phyloP scores from a whole-genome alignment of 1,140 invertebrate genomes.

The Paralvinella palmiformis region DNA sequence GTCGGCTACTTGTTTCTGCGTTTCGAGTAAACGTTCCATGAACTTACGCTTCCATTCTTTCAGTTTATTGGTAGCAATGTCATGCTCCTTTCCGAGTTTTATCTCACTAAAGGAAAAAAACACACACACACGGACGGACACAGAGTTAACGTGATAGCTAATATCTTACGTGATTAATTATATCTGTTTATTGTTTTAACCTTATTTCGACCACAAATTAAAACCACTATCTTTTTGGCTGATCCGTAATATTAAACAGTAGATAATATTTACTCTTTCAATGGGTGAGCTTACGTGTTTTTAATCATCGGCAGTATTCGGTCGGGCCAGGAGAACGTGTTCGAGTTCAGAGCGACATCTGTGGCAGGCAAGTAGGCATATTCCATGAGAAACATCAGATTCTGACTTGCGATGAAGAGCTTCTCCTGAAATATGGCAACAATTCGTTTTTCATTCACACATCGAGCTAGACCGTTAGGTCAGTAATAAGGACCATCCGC shows the following conservation, averaged over 20 bases:
- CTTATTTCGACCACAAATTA: too few species aligned
- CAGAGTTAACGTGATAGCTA: too few species aligned
- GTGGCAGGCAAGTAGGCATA: conserved; percentile 66
- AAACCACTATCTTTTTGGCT: too few species aligned
- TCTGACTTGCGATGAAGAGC: conserved; percentile 57
- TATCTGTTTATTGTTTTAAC: too few species aligned
- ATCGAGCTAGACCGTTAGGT: neutral
- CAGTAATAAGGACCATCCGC: neutral
- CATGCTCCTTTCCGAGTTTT: conserved; percentile 45
- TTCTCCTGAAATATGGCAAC: conserved; percentile 49
- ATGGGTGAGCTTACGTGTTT: conserved; percentile 57
- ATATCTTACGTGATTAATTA: too few species aligned
- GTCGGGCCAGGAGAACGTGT: conserved; percentile 80
- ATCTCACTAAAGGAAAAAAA: conserved; percentile 33
- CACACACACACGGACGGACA: neutral
- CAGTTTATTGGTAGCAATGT: conserved; percentile 36
- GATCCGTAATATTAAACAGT: too few species aligned
- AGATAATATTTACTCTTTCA: conserved; percentile 28
- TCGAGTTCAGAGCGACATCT: conserved; percentile 71
- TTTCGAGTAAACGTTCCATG: conserved; percentile 28
- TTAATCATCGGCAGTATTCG: conserved; percentile 84
- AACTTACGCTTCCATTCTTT: conserved; percentile 39
- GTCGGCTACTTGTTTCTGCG: conserved; percentile 37
- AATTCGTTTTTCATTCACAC: conserved; percentile 32
- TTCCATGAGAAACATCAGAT: conserved; percentile 68